Percentiles rank a stretch among this genome's conserved stretches.
These are phyloP conservation scores for Sycophila texana DNA, from an alignment of 2,888 invertebrate species.

Conservation along the genomic window DNA sequence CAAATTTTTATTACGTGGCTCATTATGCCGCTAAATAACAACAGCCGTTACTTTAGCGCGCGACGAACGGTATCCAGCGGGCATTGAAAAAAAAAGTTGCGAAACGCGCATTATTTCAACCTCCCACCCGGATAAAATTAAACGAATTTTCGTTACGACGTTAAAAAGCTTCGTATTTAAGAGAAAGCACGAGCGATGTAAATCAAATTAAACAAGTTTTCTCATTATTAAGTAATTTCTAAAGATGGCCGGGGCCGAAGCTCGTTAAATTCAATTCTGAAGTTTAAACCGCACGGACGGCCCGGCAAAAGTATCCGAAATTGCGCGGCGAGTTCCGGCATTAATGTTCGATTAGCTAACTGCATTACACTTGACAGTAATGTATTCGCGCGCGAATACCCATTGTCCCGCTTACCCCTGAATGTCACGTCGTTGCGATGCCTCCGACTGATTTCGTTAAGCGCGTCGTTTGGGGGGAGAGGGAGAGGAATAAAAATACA, in stretches of 20 bases:
- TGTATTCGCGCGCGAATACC: constrained; percentile 19
- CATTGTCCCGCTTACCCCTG: not conserved
- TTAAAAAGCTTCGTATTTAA: not conserved
- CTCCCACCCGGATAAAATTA: no score
- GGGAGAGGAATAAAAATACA: not conserved
- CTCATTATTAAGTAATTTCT: not conserved
- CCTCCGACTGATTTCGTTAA: constrained; percentile 12
- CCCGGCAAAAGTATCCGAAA: constrained; percentile 18
- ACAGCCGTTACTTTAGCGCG: no score
- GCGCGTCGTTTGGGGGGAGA: not conserved
- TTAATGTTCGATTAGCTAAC: constrained; percentile 37
- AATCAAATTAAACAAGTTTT: constrained; percentile 46
- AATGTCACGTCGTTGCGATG: constrained; percentile 27
- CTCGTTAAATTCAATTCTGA: constrained; percentile 34
- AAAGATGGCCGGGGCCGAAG: no score
- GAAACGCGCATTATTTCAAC: no score
- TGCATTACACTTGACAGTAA: constrained; percentile 32
- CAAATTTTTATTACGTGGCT: no score
- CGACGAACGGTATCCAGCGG: no score
- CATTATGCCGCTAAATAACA: no score
- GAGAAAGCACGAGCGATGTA: not conserved
- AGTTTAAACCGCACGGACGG: not conserved
- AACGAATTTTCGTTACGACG: no score
- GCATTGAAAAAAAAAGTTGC: no score
- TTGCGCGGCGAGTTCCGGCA: not conserved